Percentiles rank a stretch among this genome's conserved stretches.
Evolutionary conservation across 2,113 vertebrate species (phyloP).

Genomic region (Serilophus lunatus): DNA sequence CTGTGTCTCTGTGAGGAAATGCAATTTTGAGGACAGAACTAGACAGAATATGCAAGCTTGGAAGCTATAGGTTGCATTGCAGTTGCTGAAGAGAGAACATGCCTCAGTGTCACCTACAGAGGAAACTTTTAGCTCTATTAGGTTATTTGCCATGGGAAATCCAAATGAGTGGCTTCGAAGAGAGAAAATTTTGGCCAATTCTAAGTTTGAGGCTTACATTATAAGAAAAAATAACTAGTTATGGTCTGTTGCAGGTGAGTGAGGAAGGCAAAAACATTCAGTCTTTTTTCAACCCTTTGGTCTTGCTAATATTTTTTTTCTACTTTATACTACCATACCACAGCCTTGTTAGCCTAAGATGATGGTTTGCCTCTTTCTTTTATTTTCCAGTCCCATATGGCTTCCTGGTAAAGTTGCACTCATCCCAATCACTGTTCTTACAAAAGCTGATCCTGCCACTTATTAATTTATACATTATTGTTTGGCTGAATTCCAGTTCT

Average conservation of each 20-base stretch:
- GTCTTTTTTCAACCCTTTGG: neutral
- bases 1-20: neutral
- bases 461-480: neutral
- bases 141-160: neutral
- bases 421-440: neutral
- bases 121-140: neutral
- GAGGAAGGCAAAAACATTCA: neutral
- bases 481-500: neutral
- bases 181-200: neutral
- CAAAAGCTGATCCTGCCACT: neutral
- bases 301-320: neutral
- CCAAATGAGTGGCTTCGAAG: neutral
- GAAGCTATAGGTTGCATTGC: neutral
- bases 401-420: neutral
- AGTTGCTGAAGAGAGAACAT: neutral
- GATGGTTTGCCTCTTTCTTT: neutral
- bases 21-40: neutral
- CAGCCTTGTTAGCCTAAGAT: neutral
- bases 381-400: neutral
- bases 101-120: constrained; percentile 12
- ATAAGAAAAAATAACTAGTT: neutral
- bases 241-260: neutral
- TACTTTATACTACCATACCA: neutral
- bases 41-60: neutral
- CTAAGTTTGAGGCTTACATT: neutral